A percentile compares a stretch with the other conserved stretches of the same genome.
These are phyloP conservation scores for Proteles cristata DNA, from an alignment of 2,113 vertebrate species.

Conservation along the genomic window DNA sequence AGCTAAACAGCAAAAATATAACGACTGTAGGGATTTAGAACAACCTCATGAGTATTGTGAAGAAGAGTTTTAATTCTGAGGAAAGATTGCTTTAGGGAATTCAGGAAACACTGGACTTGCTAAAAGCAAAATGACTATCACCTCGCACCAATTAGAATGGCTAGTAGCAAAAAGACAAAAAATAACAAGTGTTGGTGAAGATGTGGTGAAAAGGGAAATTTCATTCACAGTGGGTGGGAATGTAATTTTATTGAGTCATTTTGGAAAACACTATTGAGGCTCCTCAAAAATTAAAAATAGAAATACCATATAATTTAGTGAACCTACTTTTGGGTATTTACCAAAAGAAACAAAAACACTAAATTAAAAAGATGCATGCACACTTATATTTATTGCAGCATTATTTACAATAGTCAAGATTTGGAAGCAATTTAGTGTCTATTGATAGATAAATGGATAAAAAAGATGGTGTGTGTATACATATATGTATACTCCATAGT, in stretches of 20 bases:
- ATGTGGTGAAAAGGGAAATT: not conserved
- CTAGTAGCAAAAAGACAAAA: not conserved
- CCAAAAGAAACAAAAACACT: not conserved
- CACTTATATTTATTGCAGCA: not conserved
- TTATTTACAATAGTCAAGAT: not conserved
- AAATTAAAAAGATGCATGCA: not conserved
- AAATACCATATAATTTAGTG: not conserved
- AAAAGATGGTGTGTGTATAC: not conserved
- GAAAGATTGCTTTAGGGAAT: not conserved
- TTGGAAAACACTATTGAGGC: not conserved
- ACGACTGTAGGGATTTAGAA: not conserved
- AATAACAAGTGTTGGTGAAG: not conserved
- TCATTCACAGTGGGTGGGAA: not conserved
- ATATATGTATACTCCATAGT: no score
- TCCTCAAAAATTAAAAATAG: not conserved
- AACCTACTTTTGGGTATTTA: not conserved
- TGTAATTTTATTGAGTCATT: not conserved
- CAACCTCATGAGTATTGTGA: not conserved
- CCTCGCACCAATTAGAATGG: not conserved
- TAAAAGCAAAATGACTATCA: not conserved
- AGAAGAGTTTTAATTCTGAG: not conserved
- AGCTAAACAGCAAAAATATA: not conserved
- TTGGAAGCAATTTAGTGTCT: not conserved
- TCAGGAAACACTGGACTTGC: not conserved
- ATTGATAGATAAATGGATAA: not conserved